Evolutionary conservation across 92 coral and sea anemone species (phyloP).

Genomic region (Heliopora coerulea): DNA sequence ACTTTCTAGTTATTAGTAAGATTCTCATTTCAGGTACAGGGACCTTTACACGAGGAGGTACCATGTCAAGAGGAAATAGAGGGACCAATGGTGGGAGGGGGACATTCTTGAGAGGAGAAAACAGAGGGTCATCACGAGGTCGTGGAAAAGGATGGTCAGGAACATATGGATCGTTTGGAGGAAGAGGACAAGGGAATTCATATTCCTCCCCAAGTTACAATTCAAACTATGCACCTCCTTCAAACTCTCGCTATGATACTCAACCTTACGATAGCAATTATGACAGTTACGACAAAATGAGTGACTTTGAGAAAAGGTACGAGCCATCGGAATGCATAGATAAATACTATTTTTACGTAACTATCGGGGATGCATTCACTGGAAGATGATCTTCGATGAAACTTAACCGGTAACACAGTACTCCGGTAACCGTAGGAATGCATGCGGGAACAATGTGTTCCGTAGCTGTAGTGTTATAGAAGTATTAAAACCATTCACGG

Average conservation of each 20-base stretch:
- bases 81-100: not conserved
- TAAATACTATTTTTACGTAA: no score
- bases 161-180: not conserved
- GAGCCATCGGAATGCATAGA: no score
- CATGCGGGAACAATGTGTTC: no score
- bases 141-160: not conserved
- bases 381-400: no score
- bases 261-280: not conserved
- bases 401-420: no score
- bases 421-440: no score
- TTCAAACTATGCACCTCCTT: not conserved
- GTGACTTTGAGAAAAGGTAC: not conserved
- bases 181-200: not conserved
- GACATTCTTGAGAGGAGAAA: not conserved
- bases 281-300: not conserved
- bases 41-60: not conserved
- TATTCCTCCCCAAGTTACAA: not conserved
- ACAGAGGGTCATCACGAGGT: not conserved
- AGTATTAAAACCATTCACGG: no score
- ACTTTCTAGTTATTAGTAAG: no score
- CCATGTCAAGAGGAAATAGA: not conserved
- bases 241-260: not conserved
- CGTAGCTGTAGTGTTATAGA: no score
- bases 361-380: no score
- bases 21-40: not conserved